Evolutionary conservation across 2,888 invertebrate genomes (phyloP).

Genomic region (Eupithecia subfuscata): DNA sequence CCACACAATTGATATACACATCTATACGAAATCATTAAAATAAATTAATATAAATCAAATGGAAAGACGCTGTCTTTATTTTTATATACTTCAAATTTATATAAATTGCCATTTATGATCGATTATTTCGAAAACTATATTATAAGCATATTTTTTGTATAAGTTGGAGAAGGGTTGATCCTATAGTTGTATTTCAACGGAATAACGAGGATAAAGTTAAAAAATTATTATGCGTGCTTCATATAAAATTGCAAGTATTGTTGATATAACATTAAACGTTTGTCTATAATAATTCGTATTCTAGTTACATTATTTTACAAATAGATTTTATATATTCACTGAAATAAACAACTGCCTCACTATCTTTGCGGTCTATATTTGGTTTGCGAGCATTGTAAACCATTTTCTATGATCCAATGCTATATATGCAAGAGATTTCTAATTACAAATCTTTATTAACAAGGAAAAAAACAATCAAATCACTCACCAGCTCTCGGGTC

Average conservation of each 20-base stretch:
- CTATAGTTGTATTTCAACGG: neutral
- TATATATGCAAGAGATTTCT: neutral
- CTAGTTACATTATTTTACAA: conserved; percentile 7
- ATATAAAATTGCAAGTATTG: conserved; percentile 5
- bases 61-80: neutral
- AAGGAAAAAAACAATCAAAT: too few species aligned
- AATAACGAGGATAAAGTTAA: neutral
- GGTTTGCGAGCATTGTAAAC: neutral
- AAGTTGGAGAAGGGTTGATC: neutral
- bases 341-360: neutral
- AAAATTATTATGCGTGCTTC: conserved; percentile 6
- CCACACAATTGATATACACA: neutral
- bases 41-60: conserved; percentile 9
- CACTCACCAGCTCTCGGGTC: too few species aligned
- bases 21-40: conserved; percentile 13
- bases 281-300: neutral
- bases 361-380: neutral
- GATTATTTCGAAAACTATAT: neutral
- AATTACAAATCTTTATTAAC: neutral
- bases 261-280: neutral
- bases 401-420: neutral
- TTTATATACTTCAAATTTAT: neutral
- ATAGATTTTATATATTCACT: conserved; percentile 7
- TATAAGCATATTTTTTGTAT: neutral
- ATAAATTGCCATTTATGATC: neutral